Base-by-base conservation (phyloP, 2,797 vertebrate genomes). In the Caiman crocodilus region DNA sequence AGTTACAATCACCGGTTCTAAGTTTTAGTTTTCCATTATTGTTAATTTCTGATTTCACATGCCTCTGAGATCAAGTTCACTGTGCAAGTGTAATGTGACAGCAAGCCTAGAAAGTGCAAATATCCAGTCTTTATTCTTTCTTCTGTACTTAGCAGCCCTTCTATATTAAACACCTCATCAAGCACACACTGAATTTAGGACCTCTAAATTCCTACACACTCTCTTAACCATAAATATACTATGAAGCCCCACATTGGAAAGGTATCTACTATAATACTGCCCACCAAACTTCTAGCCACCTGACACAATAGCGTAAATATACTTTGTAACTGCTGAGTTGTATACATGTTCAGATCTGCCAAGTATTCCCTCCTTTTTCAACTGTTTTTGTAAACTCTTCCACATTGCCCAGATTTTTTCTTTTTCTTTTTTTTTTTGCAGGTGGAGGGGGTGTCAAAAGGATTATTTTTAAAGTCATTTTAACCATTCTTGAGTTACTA, bases 21-120 rank as follows among this genome's bases (percentile, higher is more conserved):
- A 50, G 42, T 50, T 50, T 92, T 59, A 87, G 28, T 26, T 94
- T 64, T 91, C 82, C 67, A 88, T 59, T 59, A 69, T 42, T 87
- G 10, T 50, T 25, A 14, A 57, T 84, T 89, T 26, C 84, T 2
- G 0, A 76, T 65, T 89, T 85, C 65, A 28, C 87, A 59, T 50
- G 88, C 35, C 76, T 90, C 61, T 83, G 80, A 80, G 92, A 76
- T 50, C 58, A 26, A 4, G 79, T 25, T 88, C 17, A 5, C 26
- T 82, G 32, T 60, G 89, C 74, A 84, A 82, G 81, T 60, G 84
- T 69, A 84, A 93, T 93, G 88, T 63, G 65, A 91, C 90, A 89
- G 32, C 79, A 21, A 82, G 82, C 32, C 81, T 84, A 90, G 26
- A 25, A 86, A 93, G 67, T 56, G 42, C 87, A 80, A 90, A 94